Evolutionary conservation across 2,888 invertebrate species (phyloP), one percentile per base, ranked within the genome.

Genomic region (Cantharis rufa): DNA sequence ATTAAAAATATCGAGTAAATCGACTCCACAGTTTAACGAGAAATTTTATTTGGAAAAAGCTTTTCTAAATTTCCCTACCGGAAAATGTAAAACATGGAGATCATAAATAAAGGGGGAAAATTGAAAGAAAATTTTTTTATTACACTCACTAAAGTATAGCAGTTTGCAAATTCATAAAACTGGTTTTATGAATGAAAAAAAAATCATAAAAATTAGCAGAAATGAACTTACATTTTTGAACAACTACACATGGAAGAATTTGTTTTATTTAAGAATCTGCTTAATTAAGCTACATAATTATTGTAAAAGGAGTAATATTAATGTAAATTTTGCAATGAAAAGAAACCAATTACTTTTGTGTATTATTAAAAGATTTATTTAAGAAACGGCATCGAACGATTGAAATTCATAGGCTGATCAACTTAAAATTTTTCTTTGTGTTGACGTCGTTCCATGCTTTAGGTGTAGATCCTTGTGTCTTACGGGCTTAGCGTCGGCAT

Each of bases 401-500:
- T 48, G 48, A 48, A 48, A 48, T 48, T 48, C 48, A 48, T 48
- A 66, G 24, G 21, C 24, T 66, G 64, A 66, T 21, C 64, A 66
- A 66, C 18, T 66, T 66, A 66, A 70, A 70, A 61, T 70, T 70
- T 32, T 28, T 75, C 74, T 72, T 77, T 74, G 63, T 27, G 66
- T 74, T 70, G 72, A 64, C 76, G 76, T 76, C 76, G 74, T 48
- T 48, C 73, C 74, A 71, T 74, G 79, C 77, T 75, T 77, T 77
- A 79, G 75, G 72, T 77, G 74, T 73, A 74, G 77, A 76, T 75
- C 75, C 75, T 64, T 66, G 75, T 69, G 74, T 73, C 77, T 79
- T 74, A 75, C 71, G 70, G 72, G 79, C 79, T 79, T 79, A 79
- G 69, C 75, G 75, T 77, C 74, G 77, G 77, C 79, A 77, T 79